Conservation (phyloP, 2,797 vertebrate species). For the Hoplostethus mediterraneus region DNA sequence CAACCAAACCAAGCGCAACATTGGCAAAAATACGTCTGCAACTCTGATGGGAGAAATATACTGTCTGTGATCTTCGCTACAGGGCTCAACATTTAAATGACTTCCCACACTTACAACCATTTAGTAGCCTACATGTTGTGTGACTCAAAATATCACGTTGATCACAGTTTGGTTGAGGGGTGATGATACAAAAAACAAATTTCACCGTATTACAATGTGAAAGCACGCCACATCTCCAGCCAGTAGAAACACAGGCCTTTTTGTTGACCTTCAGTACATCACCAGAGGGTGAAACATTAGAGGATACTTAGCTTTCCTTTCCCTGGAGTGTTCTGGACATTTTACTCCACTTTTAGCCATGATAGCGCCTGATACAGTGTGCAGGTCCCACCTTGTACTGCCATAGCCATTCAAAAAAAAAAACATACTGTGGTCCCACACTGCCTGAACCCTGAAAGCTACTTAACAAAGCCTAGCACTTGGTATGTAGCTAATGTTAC, state of each 20-base stretch:
- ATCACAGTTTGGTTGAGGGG: too few species aligned
- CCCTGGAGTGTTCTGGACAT: neutral
- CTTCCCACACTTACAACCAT: slow-evolving; percentile 31
- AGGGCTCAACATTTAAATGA: slow-evolving; percentile 22
- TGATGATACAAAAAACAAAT: too few species aligned
- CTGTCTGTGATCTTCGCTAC: slow-evolving; percentile 9
- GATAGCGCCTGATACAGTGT: neutral
- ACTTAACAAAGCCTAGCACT: neutral
- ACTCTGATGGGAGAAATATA: slow-evolving; percentile 23
- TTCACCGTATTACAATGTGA: slow-evolving; percentile 19
- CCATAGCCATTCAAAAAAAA: neutral
- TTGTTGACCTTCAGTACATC: slow-evolving; percentile 21
- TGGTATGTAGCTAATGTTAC: neutral
- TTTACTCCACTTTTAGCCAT: neutral
- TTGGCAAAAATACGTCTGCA: slow-evolving; percentile 9
- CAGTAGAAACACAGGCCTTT: slow-evolving; percentile 17
- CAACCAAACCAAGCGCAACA: slow-evolving; percentile 27
- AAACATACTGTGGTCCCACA: neutral
- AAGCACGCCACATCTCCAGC: slow-evolving; percentile 30
- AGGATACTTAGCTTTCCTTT: slow-evolving; percentile 36
- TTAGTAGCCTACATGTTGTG: slow-evolving; percentile 20
- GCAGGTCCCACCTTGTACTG: neutral
- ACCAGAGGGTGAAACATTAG: slow-evolving; percentile 25
- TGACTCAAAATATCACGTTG: neutral
- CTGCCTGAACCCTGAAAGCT: slow-evolving; percentile 4